These are phyloP conservation scores for Psammodynastes pulverulentus DNA, from an alignment of 2,113 vertebrate species.

Conservation along the genomic window DNA sequence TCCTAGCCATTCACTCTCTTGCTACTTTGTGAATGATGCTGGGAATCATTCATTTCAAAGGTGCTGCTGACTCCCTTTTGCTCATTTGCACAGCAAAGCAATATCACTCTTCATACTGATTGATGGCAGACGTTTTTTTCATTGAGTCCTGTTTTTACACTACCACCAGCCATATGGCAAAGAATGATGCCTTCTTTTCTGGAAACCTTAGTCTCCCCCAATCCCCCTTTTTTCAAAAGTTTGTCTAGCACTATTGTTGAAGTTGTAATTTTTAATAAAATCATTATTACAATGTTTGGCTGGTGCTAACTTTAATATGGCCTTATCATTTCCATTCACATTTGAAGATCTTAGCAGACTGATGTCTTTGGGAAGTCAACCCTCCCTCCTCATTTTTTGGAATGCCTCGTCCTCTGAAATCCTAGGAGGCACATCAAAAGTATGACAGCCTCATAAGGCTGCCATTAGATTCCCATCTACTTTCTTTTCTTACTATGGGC, in stretches of 20 bases:
- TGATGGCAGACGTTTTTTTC: not conserved
- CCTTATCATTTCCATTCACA: not conserved
- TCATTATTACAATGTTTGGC: not conserved
- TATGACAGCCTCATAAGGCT: not conserved
- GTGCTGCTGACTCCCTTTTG: not conserved
- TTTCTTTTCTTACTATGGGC: not conserved
- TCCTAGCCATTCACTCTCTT: not conserved
- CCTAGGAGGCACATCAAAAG: not conserved
- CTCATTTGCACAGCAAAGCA: not conserved
- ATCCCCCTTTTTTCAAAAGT: not conserved
- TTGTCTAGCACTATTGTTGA: not conserved
- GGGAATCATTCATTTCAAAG: not conserved
- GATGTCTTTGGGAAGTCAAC: not conserved
- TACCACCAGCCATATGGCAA: not conserved
- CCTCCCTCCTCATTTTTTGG: not conserved
- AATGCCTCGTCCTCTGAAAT: not conserved
- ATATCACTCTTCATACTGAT: not conserved
- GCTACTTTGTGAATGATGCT: not conserved
- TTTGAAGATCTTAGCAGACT: not conserved
- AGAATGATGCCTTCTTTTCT: not conserved
- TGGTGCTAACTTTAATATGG: not conserved
- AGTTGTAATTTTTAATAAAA: not conserved
- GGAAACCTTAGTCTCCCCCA: not conserved
- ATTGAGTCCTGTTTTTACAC: not conserved
- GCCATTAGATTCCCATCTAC: not conserved